Percentiles rank a stretch among this genome's conserved stretches.
phyloP scores from a whole-genome alignment of 2,113 vertebrate genomes.

The Corythornis cristatus region DNA sequence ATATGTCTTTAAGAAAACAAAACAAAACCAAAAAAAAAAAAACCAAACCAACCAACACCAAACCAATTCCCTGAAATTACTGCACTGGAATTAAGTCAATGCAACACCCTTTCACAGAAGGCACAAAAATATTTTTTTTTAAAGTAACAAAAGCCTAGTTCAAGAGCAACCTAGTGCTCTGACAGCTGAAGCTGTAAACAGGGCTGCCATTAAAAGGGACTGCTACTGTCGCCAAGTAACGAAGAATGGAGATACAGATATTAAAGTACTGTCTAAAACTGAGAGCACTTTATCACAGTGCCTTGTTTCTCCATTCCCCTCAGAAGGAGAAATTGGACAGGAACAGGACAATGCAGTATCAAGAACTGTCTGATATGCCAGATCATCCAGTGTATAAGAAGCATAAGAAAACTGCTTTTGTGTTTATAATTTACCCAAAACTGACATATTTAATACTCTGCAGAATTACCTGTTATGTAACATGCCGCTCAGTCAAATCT shows the following conservation, averaged over 20 bases:
- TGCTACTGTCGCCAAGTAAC: neutral
- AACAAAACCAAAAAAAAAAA: no score
- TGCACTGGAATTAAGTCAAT: neutral
- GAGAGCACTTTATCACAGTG: neutral
- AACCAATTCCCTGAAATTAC: neutral
- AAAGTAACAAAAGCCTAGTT: neutral
- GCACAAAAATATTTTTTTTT: neutral
- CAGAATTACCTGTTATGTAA: conserved; percentile 48
- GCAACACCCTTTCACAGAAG: neutral
- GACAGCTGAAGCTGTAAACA: neutral
- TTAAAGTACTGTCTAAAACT: neutral
- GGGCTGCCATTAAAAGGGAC: neutral
- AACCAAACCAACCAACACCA: no score
- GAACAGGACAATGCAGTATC: neutral
- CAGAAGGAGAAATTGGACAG: neutral
- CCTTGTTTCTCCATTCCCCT: neutral
- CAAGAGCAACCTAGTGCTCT: conserved; percentile 1
- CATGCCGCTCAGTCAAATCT: neutral
- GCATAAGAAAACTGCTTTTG: neutral
- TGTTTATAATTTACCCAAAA: neutral
- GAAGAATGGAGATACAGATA: neutral
- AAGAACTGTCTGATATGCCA: neutral
- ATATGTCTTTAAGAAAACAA: no score
- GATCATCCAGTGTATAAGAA: neutral
- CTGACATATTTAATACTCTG: conserved; percentile 22